Percentiles rank a stretch among this genome's conserved stretches.
Conservation (phyloP, 23 tunicate genomes). For the Phallusia fumigata region DNA sequence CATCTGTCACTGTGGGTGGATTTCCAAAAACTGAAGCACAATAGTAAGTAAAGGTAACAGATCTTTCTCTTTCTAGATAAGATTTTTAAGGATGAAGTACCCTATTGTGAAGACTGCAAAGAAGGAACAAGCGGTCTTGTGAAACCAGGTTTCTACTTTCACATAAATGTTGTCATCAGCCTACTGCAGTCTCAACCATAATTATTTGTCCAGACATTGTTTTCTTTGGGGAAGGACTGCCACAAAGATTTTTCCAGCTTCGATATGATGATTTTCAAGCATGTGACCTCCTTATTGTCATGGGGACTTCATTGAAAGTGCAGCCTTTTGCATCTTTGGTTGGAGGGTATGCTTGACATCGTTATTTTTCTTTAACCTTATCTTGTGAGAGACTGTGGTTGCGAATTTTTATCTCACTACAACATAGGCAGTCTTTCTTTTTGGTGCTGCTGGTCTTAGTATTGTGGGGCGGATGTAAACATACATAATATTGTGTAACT, state of each 20-base stretch:
- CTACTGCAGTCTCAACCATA: too few relatives aligned
- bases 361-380: background rate
- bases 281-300: constrained; percentile 77
- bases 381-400: background rate
- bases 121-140: constrained; percentile 39
- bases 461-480: too few relatives aligned
- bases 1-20: too few relatives aligned
- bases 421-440: too few relatives aligned
- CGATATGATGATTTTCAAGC: constrained; percentile 47
- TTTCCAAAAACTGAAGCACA: too few relatives aligned
- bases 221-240: constrained; percentile 82
- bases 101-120: constrained; percentile 54
- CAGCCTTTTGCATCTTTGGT: constrained; percentile 83
- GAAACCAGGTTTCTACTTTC: constrained; percentile 58
- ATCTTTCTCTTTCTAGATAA: constrained; percentile 27
- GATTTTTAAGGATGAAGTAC: constrained; percentile 68
- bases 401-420: too few relatives aligned
- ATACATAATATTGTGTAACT: too few relatives aligned
- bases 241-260: constrained; percentile 34
- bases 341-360: constrained; percentile 15
- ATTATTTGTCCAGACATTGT: constrained; percentile 56
- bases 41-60: too few relatives aligned
- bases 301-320: constrained; percentile 91
- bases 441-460: too few relatives aligned
- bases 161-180: too few relatives aligned